Base-by-base conservation (phyloP, 2,797 vertebrate genomes). In the Parauchenoglanis ngamensis region DNA sequence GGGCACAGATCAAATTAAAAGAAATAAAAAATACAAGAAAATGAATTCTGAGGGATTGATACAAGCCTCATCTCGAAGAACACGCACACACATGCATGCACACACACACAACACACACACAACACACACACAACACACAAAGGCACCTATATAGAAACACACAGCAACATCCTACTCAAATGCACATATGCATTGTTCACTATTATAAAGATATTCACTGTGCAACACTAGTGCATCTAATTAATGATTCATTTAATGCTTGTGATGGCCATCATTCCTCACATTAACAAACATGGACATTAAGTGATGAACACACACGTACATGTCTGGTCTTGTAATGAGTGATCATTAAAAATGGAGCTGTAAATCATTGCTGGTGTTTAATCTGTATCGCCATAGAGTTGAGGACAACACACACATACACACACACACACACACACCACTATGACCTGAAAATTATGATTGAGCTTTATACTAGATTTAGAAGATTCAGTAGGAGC, bases 281-380 rank as follows among this genome's bases (percentile, higher is more conserved):
- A 49, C 40, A 7, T 52, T 84, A 46, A 87, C 31, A 52, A 52
- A 52, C 28, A 57, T 2, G 4, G 3, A 1, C 8, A 78, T 31
- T 78, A n/a, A 21, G 28, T 57, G 57, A 35, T 35, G 54, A 56
- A 57, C 59, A 78, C 31, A 54, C 79, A 82, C 12, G 6, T 76
- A 84, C 81, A 70, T 6, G 73, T 31, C 73, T 78, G 73, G 52
- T 17, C 40, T 68, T 77, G 86, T 25, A 84, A 40, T 54, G 23
- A 46, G 17, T 79, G 86, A 70, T 59, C 73, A 87, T 86, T 72
- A 68, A 54, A 86, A 19, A 70, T 28, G 52, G 46, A 84, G 83
- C 8, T 72, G 83, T 73, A 85, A 85, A 85, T 80, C 76, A 88
- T 85, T 85, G 40, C 17, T 85, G 54, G 84, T 78, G 86, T 68